Conservation (phyloP, 2,888 invertebrate genomes). For the Patella depressa region DNA sequence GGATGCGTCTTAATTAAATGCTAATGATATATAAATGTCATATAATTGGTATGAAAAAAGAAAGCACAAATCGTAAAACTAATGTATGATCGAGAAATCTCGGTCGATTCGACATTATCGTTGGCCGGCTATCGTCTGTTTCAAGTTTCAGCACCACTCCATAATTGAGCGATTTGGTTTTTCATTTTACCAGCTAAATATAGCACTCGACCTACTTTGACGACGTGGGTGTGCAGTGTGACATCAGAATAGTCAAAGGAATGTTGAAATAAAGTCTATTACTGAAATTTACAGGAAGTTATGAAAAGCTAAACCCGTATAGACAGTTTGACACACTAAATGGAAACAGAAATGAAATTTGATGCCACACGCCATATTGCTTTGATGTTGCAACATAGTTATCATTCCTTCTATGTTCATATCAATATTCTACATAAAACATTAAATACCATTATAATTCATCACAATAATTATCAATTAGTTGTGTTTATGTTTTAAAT, state of each 20-base stretch:
- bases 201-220: too few relatives aligned
- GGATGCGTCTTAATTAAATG: too few relatives aligned
- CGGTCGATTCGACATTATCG: not conserved
- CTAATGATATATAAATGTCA: too few relatives aligned
- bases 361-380: constrained; percentile 11
- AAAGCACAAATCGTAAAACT: too few relatives aligned
- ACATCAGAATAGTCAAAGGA: too few relatives aligned
- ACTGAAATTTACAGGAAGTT: not conserved
- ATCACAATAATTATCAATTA: not conserved
- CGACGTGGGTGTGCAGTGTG: too few relatives aligned
- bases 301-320: not conserved
- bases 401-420: constrained; percentile 13
- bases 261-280: too few relatives aligned
- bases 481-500: not conserved
- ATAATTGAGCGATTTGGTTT: too few relatives aligned
- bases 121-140: constrained; percentile 27
- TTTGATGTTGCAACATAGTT: constrained; percentile 13
- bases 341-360: constrained; percentile 9
- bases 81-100: not conserved
- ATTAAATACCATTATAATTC: too few relatives aligned
- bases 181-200: too few relatives aligned
- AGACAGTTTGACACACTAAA: not conserved
- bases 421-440: not conserved
- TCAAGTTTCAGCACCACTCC: not conserved
- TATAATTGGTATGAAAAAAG: too few relatives aligned